Evolutionary conservation across 2,797 vertebrate genomes (phyloP).

Genomic region (Todus mexicanus): DNA sequence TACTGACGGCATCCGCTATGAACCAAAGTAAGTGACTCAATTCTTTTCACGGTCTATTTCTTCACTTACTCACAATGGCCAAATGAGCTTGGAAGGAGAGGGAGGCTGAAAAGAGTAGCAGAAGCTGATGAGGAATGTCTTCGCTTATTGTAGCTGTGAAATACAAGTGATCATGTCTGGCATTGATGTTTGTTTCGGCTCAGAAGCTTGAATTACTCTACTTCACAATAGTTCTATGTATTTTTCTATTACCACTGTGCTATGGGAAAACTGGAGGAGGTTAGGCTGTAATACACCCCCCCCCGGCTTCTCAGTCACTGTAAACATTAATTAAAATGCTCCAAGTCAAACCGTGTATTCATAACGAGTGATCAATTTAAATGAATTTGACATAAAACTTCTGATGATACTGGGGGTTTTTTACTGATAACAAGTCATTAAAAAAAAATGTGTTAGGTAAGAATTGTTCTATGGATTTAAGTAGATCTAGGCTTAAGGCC

Average conservation of each 20-base stretch:
- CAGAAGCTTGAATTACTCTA: not conserved
- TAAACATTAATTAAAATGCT: not conserved
- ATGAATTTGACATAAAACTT: not conserved
- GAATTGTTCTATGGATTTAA: not conserved
- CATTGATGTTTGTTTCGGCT: not conserved
- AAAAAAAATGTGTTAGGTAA: not conserved
- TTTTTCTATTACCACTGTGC: not conserved
- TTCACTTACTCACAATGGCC: fast-evolving
- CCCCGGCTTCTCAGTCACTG: not conserved
- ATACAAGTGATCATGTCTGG: fast-evolving
- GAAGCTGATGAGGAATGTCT: not conserved
- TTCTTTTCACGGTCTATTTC: not conserved
- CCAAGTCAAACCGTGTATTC: not conserved
- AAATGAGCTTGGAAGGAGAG: not conserved
- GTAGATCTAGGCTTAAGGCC: not conserved
- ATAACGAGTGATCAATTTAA: not conserved
- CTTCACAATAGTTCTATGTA: fast-evolving
- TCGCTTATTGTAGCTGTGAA: not conserved
- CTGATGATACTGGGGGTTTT: not conserved
- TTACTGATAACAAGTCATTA: not conserved
- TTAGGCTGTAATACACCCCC: not conserved
- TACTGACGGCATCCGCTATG: constrained; percentile 78
- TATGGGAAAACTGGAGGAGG: not conserved
- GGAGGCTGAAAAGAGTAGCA: not conserved
- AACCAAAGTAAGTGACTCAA: constrained; percentile 83